Percentiles rank a stretch among this genome's conserved stretches.
Conservation (phyloP, 2,113 vertebrate species). For the Apistogramma diplotaenia region DNA sequence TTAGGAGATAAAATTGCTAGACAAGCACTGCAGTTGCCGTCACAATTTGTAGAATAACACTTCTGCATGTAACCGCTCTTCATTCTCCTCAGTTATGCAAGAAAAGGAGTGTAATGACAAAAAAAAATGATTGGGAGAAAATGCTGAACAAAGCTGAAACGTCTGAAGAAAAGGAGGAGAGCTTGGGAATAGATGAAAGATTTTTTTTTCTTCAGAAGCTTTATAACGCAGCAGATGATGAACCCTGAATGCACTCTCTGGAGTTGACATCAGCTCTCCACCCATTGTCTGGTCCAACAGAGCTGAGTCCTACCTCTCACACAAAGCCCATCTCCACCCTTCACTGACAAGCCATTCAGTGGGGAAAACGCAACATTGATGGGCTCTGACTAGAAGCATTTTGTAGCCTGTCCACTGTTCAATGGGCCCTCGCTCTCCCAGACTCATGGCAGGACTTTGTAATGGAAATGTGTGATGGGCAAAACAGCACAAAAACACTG, state of each 20-base stretch:
- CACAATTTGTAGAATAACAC: conserved; percentile 9
- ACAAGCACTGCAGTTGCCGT: conserved; percentile 7
- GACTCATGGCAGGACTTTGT: conserved; percentile 71
- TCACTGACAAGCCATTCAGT: conserved; percentile 61
- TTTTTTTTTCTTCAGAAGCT: conserved; percentile 37
- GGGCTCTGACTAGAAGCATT: conserved; percentile 67
- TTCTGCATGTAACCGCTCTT: not conserved
- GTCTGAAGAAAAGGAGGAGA: conserved; percentile 26
- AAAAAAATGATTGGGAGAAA: conserved; percentile 38
- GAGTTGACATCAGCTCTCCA: conserved; percentile 54
- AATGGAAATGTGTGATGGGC: conserved; percentile 74
- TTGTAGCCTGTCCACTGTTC: conserved; percentile 68
- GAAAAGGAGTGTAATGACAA: conserved; percentile 13
- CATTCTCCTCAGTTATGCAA: conserved; percentile 19
- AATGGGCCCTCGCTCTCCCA: conserved; percentile 62
- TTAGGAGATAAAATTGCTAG: conserved; percentile 19
- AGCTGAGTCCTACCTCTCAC: conserved; percentile 37
- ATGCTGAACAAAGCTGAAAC: conserved; percentile 50
- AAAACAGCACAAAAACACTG: conserved; percentile 70
- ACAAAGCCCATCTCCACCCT: conserved; percentile 66
- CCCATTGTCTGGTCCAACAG: conserved; percentile 63
- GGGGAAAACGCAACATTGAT: conserved; percentile 60
- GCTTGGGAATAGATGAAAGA: conserved; percentile 53
- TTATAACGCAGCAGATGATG: conserved; percentile 58
- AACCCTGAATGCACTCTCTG: conserved; percentile 65